These are phyloP conservation scores for Tympanoctomys barrerae DNA, from an alignment of 2,797 vertebrate genomes.

Conservation along the genomic window DNA sequence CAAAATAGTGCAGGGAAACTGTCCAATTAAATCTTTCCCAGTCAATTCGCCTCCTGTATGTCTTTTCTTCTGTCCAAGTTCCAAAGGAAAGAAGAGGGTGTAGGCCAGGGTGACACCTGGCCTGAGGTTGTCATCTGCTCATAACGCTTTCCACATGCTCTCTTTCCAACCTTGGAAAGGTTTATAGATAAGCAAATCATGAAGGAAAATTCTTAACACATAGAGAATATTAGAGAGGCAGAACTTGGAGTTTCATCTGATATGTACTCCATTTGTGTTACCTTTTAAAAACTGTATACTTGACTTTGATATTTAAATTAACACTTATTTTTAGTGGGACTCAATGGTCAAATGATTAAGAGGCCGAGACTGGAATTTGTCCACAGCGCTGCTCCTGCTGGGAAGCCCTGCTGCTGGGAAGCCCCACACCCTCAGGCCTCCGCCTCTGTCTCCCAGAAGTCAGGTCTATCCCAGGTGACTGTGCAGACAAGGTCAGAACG, in stretches of 20 bases:
- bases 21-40: not conserved
- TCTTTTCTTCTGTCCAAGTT: constrained; percentile 10
- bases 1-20: not conserved
- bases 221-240: not conserved
- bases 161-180: not conserved
- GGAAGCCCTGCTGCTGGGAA: constrained; percentile 34
- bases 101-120: fast-evolving
- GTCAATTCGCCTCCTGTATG: not conserved
- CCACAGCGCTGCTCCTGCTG: not conserved
- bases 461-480: not conserved
- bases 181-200: not conserved
- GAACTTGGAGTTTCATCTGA: not conserved
- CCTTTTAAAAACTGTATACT: not conserved
- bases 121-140: not conserved
- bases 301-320: constrained; percentile 11
- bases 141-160: not conserved
- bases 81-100: not conserved
- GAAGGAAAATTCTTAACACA: not conserved
- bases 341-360: not conserved
- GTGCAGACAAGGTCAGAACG: not conserved
- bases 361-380: not conserved
- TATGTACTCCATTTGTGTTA: not conserved
- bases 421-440: not conserved
- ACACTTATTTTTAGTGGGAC: constrained; percentile 7
- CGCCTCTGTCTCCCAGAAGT: not conserved